These are phyloP conservation scores for Sorex araneus DNA, from an alignment of 2,113 vertebrate species.

Conservation along the genomic window DNA sequence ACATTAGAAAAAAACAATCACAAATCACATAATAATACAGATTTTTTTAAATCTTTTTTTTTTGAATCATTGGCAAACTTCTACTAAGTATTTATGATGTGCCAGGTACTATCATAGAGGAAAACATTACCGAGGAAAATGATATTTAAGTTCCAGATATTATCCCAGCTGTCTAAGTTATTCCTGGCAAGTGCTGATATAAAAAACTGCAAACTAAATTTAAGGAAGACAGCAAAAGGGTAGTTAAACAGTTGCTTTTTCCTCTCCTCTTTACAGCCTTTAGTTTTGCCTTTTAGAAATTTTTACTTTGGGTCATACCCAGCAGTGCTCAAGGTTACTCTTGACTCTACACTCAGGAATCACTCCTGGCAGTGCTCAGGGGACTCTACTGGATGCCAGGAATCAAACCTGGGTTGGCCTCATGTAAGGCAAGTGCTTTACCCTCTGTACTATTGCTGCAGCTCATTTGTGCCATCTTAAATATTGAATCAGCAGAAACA, in stretches of 20 bases:
- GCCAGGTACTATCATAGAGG: background rate
- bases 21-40: background rate
- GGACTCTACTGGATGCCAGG: too few species aligned
- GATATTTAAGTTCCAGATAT: constrained; percentile 30
- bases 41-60: constrained; percentile 21
- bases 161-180: background rate
- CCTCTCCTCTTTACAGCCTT: background rate
- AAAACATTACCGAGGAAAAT: constrained; percentile 13
- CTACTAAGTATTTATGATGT: background rate
- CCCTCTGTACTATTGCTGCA: too few species aligned
- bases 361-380: too few species aligned
- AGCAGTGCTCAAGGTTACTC: too few species aligned
- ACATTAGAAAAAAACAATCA: constrained; percentile 4
- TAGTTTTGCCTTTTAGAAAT: background rate
- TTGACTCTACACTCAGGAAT: too few species aligned
- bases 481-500: background rate
- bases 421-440: too few species aligned
- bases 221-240: background rate
- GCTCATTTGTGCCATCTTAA: background rate
- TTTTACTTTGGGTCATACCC: too few species aligned
- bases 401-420: too few species aligned
- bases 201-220: background rate
- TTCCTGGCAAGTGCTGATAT: background rate
- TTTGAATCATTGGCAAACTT: background rate
- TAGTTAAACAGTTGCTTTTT: too few species aligned